Evolutionary conservation across 2,888 invertebrate genomes (phyloP).

Genomic region (Ochropacha duplaris): DNA sequence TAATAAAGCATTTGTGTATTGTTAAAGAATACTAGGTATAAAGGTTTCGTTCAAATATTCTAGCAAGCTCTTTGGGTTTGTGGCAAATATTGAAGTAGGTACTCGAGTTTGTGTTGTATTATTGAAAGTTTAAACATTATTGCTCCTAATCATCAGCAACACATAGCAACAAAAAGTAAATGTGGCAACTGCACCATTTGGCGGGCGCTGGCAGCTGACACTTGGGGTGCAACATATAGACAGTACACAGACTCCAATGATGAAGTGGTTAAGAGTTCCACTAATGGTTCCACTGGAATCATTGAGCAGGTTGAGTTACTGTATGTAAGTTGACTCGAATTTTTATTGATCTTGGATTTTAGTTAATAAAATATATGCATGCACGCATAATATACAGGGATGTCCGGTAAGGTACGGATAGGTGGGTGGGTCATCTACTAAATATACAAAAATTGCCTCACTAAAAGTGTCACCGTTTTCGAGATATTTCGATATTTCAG

Average conservation of each 20-base stretch:
- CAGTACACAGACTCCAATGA: constrained; percentile 25
- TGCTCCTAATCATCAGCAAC: constrained; percentile 53
- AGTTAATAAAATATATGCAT: too few relatives aligned
- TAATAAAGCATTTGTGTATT: too few relatives aligned
- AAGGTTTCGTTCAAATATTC: too few relatives aligned
- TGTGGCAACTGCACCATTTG: constrained; percentile 79
- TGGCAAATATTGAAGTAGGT: too few relatives aligned
- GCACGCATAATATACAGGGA: too few relatives aligned
- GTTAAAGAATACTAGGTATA: too few relatives aligned
- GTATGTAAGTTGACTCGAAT: constrained; percentile 45
- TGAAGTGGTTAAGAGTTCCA: constrained; percentile 24
- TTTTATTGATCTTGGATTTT: neutral
- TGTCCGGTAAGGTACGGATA: too few relatives aligned
- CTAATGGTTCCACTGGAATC: constrained; percentile 34
- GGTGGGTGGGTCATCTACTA: too few relatives aligned
- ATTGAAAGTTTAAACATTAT: neutral
- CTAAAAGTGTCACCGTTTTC: too few relatives aligned
- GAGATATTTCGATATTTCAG: too few relatives aligned
- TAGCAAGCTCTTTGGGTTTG: too few relatives aligned
- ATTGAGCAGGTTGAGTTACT: constrained; percentile 62
- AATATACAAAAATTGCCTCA: too few relatives aligned
- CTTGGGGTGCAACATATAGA: constrained; percentile 81
- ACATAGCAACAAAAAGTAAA: constrained; percentile 56
- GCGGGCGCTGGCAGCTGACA: constrained; percentile 78
- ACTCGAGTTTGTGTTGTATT: neutral